Conservation (phyloP, 1,140 invertebrate species). For the Paraescarpia echinospica region DNA sequence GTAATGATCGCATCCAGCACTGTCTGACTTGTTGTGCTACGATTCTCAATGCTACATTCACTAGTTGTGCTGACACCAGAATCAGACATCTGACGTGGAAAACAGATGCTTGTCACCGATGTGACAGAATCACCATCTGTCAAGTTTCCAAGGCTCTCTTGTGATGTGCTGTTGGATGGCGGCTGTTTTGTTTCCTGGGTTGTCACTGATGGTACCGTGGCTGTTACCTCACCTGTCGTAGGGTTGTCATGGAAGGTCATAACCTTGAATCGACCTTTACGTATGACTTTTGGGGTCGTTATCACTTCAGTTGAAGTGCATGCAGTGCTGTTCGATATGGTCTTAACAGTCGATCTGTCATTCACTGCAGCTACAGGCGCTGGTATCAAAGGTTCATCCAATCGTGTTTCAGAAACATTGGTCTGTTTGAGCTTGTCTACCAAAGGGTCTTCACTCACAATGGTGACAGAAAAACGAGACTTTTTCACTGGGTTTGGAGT, state of each 20-base stretch:
- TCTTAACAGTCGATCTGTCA: neutral
- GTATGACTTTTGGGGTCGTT: neutral
- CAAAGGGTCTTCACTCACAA: neutral
- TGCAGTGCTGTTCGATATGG: neutral
- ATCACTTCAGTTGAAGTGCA: neutral
- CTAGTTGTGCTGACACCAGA: neutral
- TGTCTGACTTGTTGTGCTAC: neutral
- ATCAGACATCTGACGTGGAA: neutral
- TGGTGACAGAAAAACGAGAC: neutral
- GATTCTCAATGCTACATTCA: conserved; percentile 1
- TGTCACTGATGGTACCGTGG: neutral
- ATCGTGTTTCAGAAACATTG: neutral
- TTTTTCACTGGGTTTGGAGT: neutral
- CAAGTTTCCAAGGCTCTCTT: neutral
- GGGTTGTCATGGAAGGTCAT: neutral
- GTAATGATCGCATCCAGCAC: neutral
- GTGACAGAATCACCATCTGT: neutral
- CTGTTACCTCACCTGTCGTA: neutral
- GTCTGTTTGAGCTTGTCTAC: neutral
- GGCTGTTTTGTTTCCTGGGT: neutral
- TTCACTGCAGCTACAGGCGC: neutral
- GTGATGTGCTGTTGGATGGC: neutral
- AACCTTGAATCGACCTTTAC: neutral
- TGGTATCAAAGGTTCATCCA: neutral
- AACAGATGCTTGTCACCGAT: neutral